These are phyloP conservation scores for Liopterus haemorrhoidalis DNA, from an alignment of 2,888 invertebrate genomes.

Conservation along the genomic window DNA sequence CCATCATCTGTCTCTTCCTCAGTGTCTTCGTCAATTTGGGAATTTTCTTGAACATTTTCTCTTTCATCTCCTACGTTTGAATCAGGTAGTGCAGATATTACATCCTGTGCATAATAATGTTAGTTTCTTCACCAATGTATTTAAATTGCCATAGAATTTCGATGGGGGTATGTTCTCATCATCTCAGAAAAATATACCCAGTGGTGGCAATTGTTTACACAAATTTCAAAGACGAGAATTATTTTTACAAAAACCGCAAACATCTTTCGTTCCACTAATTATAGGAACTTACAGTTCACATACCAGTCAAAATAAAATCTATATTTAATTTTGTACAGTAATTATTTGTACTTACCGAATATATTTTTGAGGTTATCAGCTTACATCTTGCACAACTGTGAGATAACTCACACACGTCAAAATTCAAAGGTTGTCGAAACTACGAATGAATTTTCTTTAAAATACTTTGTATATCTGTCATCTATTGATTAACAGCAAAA, in stretches of 20 bases:
- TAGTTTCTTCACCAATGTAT: slow-evolving; percentile 7
- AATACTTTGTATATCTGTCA: no score
- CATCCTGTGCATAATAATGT: slow-evolving; percentile 8
- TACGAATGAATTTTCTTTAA: no score
- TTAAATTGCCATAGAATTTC: slow-evolving; percentile 9
- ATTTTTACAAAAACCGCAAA: background rate
- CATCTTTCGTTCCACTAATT: background rate
- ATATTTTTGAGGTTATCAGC: background rate
- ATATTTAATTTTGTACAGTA: no score
- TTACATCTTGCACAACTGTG: background rate
- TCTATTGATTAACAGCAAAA: no score
- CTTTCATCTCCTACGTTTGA: slow-evolving; percentile 13
- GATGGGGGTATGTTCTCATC: slow-evolving; percentile 4
- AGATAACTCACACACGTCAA: background rate
- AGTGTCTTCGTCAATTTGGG: slow-evolving; percentile 12
- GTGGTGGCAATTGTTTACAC: slow-evolving; percentile 8
- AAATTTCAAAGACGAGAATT: slow-evolving; percentile 6
- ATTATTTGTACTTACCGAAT: no score
- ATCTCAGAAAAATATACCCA: slow-evolving; percentile 1
- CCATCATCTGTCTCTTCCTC: slow-evolving; percentile 4
- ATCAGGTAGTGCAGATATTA: slow-evolving; percentile 11
- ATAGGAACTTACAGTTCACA: no score
- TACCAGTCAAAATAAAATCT: no score
- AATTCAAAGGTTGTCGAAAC: background rate
- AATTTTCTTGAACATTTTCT: slow-evolving; percentile 9